These are phyloP conservation scores for Scortum barcoo DNA, from an alignment of 2,113 vertebrate species.

Conservation along the genomic window DNA sequence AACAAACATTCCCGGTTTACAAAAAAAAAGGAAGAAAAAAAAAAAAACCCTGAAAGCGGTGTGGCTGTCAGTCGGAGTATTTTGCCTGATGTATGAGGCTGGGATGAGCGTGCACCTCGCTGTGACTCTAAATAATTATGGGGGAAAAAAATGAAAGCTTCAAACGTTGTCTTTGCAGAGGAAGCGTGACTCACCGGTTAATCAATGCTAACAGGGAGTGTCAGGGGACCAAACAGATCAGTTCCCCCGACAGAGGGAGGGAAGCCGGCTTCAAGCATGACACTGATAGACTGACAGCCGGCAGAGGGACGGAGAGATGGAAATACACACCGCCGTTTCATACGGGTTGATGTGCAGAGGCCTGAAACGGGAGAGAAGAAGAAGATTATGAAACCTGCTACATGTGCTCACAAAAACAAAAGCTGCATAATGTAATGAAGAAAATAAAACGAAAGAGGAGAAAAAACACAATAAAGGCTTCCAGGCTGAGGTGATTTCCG, in stretches of 20 bases:
- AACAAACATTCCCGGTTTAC: slow-evolving; percentile 56
- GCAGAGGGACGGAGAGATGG: slow-evolving; percentile 10
- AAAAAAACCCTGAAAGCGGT: slow-evolving; percentile 2
- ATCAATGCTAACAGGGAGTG: slow-evolving; percentile 75
- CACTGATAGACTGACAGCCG: slow-evolving; percentile 53
- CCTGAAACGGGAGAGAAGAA: neutral
- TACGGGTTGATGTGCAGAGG: neutral
- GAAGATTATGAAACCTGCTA: neutral
- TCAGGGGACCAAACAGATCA: slow-evolving; percentile 72
- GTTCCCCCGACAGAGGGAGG: slow-evolving; percentile 53
- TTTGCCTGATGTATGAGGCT: slow-evolving; percentile 76
- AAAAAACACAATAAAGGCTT: neutral
- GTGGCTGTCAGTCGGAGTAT: slow-evolving; percentile 61
- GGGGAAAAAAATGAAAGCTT: slow-evolving; percentile 61
- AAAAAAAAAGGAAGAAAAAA: neutral
- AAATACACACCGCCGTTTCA: neutral
- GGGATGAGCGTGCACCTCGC: slow-evolving; percentile 38
- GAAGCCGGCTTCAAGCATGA: slow-evolving; percentile 34
- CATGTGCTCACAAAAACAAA: neutral
- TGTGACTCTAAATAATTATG: slow-evolving; percentile 77
- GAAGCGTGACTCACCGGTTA: slow-evolving; percentile 64
- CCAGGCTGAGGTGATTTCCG: neutral
- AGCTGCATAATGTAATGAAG: neutral
- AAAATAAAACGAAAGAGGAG: neutral
- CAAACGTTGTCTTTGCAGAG: slow-evolving; percentile 64